Evolutionary conservation across 2,888 invertebrate species (phyloP).

Genomic region (Rosalia funebris): DNA sequence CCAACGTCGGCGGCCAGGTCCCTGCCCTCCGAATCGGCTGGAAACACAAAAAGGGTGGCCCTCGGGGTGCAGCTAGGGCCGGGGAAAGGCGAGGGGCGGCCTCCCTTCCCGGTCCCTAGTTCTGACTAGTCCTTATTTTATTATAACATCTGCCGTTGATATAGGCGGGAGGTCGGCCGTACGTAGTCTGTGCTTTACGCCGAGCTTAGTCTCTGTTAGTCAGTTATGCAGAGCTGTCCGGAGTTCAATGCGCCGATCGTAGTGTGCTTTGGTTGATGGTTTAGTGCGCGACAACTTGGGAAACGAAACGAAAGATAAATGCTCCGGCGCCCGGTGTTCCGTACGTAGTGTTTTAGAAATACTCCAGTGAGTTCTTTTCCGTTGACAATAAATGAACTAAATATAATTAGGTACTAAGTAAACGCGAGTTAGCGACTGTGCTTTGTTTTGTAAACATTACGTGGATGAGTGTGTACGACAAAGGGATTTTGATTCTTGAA

Average conservation of each 20-base stretch:
- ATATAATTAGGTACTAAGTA: too few relatives aligned
- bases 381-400: too few relatives aligned
- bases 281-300: constrained; percentile 16
- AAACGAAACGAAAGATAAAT: background rate
- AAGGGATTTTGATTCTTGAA: constrained; percentile 35
- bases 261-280: constrained; percentile 2
- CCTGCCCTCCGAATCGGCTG: background rate
- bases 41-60: constrained; percentile 23
- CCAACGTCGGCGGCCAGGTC: background rate
- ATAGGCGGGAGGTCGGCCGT: constrained; percentile 49
- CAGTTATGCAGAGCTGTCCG: constrained; percentile 35
- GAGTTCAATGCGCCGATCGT: constrained; percentile 18
- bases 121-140: constrained; percentile 54
- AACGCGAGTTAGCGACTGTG: constrained; percentile 29
- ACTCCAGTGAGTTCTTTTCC: constrained; percentile 21
- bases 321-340: background rate
- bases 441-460: constrained; percentile 36
- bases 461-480: constrained; percentile 37
- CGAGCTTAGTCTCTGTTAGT: constrained; percentile 20
- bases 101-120: constrained; percentile 38
- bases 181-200: constrained; percentile 30
- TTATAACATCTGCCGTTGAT: constrained; percentile 53
- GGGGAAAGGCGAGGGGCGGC: constrained; percentile 39
- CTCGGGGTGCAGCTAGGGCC: constrained; percentile 5
- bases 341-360: background rate